Evolutionary conservation across 2,797 vertebrate genomes (phyloP).

Genomic region (Anguilla obscura): DNA sequence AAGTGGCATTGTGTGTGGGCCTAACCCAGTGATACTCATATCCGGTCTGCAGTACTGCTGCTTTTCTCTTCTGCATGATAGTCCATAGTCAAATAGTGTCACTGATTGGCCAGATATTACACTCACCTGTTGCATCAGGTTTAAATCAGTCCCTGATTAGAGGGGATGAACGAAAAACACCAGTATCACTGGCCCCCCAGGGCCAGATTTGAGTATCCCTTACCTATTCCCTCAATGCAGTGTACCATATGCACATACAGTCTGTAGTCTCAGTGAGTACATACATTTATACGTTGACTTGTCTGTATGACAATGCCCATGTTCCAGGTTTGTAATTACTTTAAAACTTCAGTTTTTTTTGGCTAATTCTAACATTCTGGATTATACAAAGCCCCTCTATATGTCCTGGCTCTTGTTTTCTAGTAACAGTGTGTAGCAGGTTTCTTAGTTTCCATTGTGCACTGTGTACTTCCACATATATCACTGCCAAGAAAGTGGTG

Average conservation of each 20-base stretch:
- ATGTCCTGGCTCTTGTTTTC: background rate
- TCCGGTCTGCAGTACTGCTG: background rate
- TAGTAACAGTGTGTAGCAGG: background rate
- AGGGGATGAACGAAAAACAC: background rate
- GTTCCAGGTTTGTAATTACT: background rate
- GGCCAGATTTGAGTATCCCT: background rate
- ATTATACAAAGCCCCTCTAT: background rate
- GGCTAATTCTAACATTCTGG: background rate
- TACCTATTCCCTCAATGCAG: background rate
- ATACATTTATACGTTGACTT: background rate
- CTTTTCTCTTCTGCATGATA: background rate
- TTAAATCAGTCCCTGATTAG: background rate
- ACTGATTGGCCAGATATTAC: background rate
- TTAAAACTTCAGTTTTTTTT: background rate
- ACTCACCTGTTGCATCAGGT: background rate
- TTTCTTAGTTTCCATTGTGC: background rate
- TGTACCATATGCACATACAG: background rate
- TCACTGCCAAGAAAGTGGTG: background rate
- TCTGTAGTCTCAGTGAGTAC: background rate
- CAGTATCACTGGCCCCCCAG: background rate
- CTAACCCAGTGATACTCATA: background rate
- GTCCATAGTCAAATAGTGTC: background rate
- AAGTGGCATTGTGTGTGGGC: background rate
- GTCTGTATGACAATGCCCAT: background rate
- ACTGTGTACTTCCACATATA: background rate